Evolutionary conservation across 2,113 vertebrate species (phyloP).

Genomic region (Amblyornis subalaris): DNA sequence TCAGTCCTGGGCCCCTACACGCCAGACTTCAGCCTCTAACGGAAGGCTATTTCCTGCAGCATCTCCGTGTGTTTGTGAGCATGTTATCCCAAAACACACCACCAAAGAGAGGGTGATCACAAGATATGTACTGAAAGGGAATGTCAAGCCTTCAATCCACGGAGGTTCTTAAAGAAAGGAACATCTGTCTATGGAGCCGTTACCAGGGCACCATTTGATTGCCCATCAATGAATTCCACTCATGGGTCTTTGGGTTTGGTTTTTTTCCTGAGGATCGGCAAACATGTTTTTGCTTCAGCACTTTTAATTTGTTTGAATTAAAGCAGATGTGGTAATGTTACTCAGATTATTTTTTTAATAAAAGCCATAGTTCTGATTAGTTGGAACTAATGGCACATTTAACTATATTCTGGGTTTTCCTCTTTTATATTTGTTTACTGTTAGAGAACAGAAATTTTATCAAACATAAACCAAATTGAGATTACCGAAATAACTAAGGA

Average conservation of each 20-base stretch:
- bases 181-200: background rate
- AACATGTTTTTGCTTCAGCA: background rate
- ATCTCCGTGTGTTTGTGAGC: background rate
- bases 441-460: background rate
- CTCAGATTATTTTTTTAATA: background rate
- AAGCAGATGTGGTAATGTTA: background rate
- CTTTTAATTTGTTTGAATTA: background rate
- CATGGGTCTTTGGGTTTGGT: background rate
- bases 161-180: background rate
- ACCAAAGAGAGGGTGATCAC: fast-evolving
- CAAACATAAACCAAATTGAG: background rate
- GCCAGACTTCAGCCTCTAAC: background rate
- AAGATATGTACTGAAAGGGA: background rate
- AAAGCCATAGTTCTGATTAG: background rate
- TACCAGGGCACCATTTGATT: background rate
- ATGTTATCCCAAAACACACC: background rate
- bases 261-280: background rate
- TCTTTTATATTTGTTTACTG: slow-evolving; percentile 4
- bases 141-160: background rate
- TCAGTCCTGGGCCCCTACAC: background rate
- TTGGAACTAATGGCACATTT: background rate
- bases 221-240: background rate
- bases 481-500: background rate
- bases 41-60: background rate
- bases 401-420: background rate